phyloP scores from a whole-genome alignment of 2,113 vertebrate genomes.

The Cyanoderma ruficeps region DNA sequence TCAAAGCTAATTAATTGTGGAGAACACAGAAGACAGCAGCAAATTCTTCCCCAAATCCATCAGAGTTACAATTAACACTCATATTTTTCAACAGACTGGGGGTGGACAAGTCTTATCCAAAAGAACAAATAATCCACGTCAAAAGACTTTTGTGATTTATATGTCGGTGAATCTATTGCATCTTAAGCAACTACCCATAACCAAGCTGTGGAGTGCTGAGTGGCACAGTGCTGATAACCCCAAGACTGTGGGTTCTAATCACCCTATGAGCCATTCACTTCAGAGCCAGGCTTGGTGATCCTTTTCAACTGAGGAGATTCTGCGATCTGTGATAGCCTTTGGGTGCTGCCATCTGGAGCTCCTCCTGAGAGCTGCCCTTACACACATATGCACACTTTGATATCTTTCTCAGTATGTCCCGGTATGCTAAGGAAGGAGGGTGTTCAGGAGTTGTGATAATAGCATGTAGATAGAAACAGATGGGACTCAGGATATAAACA shows the following conservation, averaged over 20 bases:
- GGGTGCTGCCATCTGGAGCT: background rate
- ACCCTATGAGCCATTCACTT: background rate
- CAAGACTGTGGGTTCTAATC: no score
- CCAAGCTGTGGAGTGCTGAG: background rate
- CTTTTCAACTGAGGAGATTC: background rate
- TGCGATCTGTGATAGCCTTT: background rate
- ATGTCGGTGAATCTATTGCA: background rate
- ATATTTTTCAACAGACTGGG: background rate
- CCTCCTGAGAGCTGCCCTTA: fast-evolving
- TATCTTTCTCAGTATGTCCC: background rate
- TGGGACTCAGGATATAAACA: background rate
- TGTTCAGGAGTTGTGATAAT: background rate
- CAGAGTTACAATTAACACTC: background rate
- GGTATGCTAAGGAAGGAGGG: background rate
- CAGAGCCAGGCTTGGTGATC: background rate
- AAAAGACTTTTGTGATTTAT: background rate
- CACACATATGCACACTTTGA: background rate
- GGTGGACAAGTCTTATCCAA: background rate
- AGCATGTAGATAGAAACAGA: background rate
- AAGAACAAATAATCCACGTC: background rate
- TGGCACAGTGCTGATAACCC: background rate
- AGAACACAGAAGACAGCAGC: background rate
- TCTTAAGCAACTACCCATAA: background rate
- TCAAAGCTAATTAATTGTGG: slow-evolving; percentile 34
- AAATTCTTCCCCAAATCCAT: background rate